Percentiles rank a stretch among this genome's conserved stretches.
Evolutionary conservation across 1,140 invertebrate genomes (phyloP).

Genomic region (Cheumatopsyche charites): DNA sequence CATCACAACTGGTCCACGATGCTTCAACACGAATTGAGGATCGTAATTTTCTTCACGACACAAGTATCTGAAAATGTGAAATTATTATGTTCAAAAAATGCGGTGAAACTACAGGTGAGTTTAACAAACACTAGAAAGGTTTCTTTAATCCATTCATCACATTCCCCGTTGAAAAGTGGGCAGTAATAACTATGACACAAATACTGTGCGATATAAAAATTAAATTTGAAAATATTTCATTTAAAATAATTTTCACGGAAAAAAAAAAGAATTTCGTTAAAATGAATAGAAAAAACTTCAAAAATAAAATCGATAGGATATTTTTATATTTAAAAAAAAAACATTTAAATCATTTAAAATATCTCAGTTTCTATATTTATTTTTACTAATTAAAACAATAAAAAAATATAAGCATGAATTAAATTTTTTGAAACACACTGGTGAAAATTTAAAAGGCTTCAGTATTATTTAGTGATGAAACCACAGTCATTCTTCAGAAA

Average conservation of each 20-base stretch:
- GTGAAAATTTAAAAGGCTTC: slow-evolving; percentile 1
- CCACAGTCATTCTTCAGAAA: background rate
- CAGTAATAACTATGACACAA: background rate
- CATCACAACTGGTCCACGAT: slow-evolving; percentile 93
- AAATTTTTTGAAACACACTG: slow-evolving; percentile 5
- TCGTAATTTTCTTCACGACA: slow-evolving; percentile 84
- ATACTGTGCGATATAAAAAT: background rate
- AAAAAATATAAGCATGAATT: background rate
- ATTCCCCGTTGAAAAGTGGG: background rate
- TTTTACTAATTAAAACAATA: background rate
- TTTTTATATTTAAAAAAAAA: too few species aligned
- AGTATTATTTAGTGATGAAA: background rate
- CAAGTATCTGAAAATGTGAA: slow-evolving; percentile 72
- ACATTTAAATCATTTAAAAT: too few species aligned
- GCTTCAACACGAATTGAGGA: slow-evolving; percentile 83
- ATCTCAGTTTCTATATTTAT: too few species aligned
- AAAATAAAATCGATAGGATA: too few species aligned
- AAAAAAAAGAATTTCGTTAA: too few species aligned
- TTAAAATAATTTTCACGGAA: too few species aligned
- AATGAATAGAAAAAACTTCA: too few species aligned
- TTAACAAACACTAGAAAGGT: background rate
- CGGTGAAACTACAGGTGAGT: background rate
- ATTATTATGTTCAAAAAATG: slow-evolving; percentile 12
- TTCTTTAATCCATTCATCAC: background rate
- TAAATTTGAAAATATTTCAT: too few species aligned